Conservation (phyloP, 1,140 invertebrate genomes). For the Monomorium pharaonis region DNA sequence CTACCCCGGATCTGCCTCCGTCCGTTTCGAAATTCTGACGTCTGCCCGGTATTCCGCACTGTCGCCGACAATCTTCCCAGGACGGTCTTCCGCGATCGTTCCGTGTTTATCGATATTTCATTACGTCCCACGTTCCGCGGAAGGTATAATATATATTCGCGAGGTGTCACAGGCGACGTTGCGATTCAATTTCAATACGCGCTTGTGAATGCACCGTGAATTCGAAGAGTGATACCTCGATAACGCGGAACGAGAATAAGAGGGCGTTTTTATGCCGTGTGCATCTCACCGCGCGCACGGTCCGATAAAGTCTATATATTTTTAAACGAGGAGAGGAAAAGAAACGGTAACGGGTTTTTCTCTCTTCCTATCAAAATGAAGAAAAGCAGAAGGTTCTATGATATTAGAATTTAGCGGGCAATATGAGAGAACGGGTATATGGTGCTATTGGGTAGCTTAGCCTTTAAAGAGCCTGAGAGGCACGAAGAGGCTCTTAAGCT, state of each 20-base stretch:
- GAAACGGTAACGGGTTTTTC: background rate
- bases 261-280: background rate
- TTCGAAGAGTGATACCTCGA: slow-evolving; percentile 6
- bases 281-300: background rate
- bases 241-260: slow-evolving; percentile 2
- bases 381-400: background rate
- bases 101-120: slow-evolving; percentile 50
- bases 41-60: background rate
- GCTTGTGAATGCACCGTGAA: background rate
- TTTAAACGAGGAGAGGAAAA: background rate
- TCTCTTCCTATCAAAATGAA: background rate
- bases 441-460: slow-evolving; percentile 21
- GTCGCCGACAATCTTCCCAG: background rate
- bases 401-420: slow-evolving; percentile 34
- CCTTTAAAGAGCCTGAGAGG: slow-evolving; percentile 33
- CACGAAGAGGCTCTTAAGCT: slow-evolving; percentile 46
- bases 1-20: slow-evolving; percentile 20
- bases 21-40: slow-evolving; percentile 27
- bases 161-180: background rate
- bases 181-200: slow-evolving; percentile 42
- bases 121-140: slow-evolving; percentile 1
- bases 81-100: slow-evolving; percentile 15
- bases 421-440: slow-evolving; percentile 4
- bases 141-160: slow-evolving; percentile 20
- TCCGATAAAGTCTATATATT: background rate